These are phyloP conservation scores for Malurus splendens DNA, from an alignment of 2,797 vertebrate species.

Conservation along the genomic window DNA sequence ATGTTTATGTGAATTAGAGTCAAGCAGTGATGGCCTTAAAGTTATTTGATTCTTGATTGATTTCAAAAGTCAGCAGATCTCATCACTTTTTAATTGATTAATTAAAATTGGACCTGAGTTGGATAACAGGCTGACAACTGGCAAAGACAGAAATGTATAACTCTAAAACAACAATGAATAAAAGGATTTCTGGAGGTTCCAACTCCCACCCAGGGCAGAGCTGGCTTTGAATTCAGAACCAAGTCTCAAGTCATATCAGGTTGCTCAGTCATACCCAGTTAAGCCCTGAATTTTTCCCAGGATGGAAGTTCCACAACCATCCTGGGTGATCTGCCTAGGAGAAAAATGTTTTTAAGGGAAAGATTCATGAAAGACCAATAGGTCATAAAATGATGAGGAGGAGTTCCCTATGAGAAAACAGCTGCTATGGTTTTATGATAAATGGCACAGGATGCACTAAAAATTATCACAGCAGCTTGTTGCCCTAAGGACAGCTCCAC, in stretches of 20 bases:
- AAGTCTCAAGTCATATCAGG: accelerated
- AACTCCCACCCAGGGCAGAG: not conserved
- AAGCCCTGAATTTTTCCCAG: not conserved
- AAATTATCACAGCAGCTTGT: not conserved
- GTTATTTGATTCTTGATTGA: not conserved
- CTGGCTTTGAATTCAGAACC: not conserved
- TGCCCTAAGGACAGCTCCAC: not conserved
- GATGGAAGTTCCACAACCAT: accelerated
- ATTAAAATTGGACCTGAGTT: not conserved
- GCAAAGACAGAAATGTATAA: not conserved
- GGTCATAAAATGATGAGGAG: accelerated
- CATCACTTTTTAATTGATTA: not conserved
- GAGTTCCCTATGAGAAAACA: not conserved
- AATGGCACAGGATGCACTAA: not conserved
- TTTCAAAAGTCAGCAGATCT: not conserved
- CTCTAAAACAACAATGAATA: not conserved
- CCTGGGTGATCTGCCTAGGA: too few species aligned
- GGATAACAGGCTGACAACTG: not conserved
- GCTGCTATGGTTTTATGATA: not conserved
- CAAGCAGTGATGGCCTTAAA: not conserved
- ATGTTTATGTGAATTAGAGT: not conserved
- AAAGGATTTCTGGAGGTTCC: not conserved
- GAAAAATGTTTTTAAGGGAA: not conserved
- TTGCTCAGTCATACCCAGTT: not conserved
- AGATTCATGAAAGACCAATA: not conserved